A percentile compares a stretch with the other conserved stretches of the same genome.
phyloP scores from a whole-genome alignment of 2,888 invertebrate species.

The Leptura quadrifasciata region DNA sequence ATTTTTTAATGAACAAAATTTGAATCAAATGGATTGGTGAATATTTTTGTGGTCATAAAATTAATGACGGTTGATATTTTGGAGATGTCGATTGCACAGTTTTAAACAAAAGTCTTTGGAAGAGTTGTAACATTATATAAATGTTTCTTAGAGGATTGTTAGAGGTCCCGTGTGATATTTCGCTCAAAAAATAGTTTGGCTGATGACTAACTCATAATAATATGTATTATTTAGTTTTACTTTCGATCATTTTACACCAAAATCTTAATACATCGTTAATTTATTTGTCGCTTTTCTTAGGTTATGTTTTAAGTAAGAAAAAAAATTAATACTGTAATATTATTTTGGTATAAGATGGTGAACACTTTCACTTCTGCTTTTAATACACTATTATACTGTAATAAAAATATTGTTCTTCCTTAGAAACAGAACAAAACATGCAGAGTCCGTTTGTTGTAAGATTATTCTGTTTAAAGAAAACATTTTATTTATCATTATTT shows the following conservation, averaged over 20 bases:
- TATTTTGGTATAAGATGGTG: constrained; percentile 53
- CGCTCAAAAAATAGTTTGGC: constrained; percentile 68
- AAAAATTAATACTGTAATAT: constrained; percentile 35
- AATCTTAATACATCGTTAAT: constrained; percentile 47
- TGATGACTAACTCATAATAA: constrained; percentile 60
- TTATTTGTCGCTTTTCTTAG: constrained; percentile 41
- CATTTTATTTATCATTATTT: constrained; percentile 50
- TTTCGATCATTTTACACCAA: constrained; percentile 45
- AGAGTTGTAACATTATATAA: constrained; percentile 29
- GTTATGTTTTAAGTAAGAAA: constrained; percentile 44
- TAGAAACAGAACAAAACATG: constrained; percentile 65
- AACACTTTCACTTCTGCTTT: constrained; percentile 62
- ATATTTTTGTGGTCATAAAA: no score
- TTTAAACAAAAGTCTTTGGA: not conserved
- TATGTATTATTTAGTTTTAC: constrained; percentile 48
- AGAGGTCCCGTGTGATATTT: constrained; percentile 70
- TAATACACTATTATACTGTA: constrained; percentile 48
- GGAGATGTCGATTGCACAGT: no score
- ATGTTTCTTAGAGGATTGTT: constrained; percentile 59
- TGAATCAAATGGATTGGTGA: no score
- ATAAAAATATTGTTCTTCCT: constrained; percentile 70
- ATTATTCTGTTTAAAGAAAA: constrained; percentile 55
- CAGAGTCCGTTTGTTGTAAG: constrained; percentile 59
- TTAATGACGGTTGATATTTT: no score
- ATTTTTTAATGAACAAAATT: no score